These are phyloP conservation scores for Myodes glareolus DNA, from an alignment of 2,113 vertebrate species.

Conservation along the genomic window DNA sequence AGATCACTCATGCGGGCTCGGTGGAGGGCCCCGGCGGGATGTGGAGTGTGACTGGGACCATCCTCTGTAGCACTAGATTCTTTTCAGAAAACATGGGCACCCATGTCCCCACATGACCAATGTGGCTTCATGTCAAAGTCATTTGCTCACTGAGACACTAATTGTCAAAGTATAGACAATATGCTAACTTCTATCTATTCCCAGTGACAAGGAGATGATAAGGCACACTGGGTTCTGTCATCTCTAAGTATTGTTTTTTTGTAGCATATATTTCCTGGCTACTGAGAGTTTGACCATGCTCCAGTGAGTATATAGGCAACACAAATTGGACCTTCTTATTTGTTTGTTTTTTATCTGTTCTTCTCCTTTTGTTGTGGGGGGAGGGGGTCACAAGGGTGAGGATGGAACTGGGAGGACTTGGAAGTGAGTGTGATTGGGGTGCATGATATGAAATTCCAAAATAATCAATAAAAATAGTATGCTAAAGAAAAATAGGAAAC, in stretches of 20 bases:
- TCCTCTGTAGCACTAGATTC: not conserved
- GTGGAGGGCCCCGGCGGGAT: not conserved
- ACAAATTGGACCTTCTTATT: not conserved
- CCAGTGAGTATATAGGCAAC: not conserved
- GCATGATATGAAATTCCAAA: not conserved
- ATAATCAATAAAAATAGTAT: not conserved
- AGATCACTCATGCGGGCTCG: not conserved
- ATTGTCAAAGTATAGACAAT: not conserved
- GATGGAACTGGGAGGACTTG: too few species aligned
- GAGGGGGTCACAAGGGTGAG: not conserved
- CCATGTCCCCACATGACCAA: not conserved
- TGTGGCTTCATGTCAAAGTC: not conserved
- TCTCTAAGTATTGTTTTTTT: not conserved
- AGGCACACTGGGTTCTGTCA: not conserved
- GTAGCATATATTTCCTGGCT: not conserved
- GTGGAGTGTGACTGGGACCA: fast-evolving
- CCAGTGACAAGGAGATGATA: not conserved
- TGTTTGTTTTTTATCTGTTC: not conserved
- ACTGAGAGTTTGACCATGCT: not conserved
- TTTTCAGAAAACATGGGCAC: not conserved
- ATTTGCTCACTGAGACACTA: not conserved
- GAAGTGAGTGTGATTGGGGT: not conserved
- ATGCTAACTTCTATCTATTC: not conserved
- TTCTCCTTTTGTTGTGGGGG: not conserved
- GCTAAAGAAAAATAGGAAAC: too few species aligned